A percentile compares a stretch with the other conserved stretches of the same genome.
Evolutionary conservation across 2,888 invertebrate species (phyloP).

Genomic region (Abrostola triplasia): DNA sequence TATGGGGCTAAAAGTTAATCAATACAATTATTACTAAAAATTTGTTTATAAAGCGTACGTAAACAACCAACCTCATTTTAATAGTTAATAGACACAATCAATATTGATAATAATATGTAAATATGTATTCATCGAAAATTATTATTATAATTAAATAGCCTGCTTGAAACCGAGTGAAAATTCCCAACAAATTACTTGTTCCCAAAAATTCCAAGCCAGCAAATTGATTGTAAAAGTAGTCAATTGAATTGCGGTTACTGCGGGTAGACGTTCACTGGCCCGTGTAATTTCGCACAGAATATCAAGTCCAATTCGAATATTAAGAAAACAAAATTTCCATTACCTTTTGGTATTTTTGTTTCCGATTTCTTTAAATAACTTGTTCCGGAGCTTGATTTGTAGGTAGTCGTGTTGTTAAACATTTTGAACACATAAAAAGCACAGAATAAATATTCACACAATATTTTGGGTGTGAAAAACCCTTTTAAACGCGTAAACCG

Average conservation of each 20-base stretch:
- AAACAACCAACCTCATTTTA: no score
- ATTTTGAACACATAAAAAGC: conserved; percentile 54
- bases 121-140: background rate
- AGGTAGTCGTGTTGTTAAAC: conserved; percentile 78
- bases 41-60: no score
- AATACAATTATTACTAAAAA: no score
- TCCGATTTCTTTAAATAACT: conserved; percentile 63
- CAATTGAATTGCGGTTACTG: conserved; percentile 69
- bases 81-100: no score
- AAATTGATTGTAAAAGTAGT: conserved; percentile 63
- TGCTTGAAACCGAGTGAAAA: conserved; percentile 11
- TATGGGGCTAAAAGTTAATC: no score
- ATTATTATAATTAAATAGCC: conserved; percentile 9
- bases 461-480: conserved; percentile 54
- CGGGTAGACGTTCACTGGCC: conserved; percentile 60
- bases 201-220: conserved; percentile 56
- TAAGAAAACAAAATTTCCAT: conserved; percentile 58
- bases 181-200: conserved; percentile 39
- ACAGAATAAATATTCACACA: conserved; percentile 40
- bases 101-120: no score
- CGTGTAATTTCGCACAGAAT: conserved; percentile 60
- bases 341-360: conserved; percentile 63
- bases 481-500: conserved; percentile 42
- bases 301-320: conserved; percentile 46
- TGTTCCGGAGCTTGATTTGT: conserved; percentile 59